These are phyloP conservation scores for Protosalanx chinensis DNA, from an alignment of 2,797 vertebrate species.

Conservation along the genomic window DNA sequence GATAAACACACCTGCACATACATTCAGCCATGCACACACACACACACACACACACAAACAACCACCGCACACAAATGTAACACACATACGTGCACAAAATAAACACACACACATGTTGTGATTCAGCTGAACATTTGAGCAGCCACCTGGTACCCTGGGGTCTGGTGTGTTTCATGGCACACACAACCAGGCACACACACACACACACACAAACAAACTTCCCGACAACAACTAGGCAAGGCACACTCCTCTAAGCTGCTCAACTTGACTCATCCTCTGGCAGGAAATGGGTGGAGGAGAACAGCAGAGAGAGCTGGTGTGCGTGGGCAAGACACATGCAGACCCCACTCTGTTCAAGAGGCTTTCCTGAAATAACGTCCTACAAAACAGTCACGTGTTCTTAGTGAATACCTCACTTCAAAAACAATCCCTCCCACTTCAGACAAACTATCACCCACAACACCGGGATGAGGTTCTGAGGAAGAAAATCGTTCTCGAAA, in stretches of 20 bases:
- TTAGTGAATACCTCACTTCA: not conserved
- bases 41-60: constrained; percentile 11
- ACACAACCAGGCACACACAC: constrained; percentile 41
- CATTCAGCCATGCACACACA: constrained; percentile 6
- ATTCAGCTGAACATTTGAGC: constrained; percentile 51
- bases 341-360: not conserved
- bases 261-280: constrained; percentile 53
- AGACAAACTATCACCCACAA: constrained; percentile 49
- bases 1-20: constrained; percentile 3
- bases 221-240: not conserved
- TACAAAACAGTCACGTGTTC: not conserved
- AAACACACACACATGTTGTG: not conserved
- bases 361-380: not conserved
- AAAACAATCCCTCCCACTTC: constrained; percentile 47
- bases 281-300: constrained; percentile 63
- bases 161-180: constrained; percentile 48
- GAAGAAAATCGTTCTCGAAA: constrained; percentile 17
- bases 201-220: not conserved
- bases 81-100: not conserved
- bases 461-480: constrained; percentile 8
- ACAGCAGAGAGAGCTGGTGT: constrained; percentile 61
- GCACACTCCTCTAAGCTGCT: constrained; percentile 25
- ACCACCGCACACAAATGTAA: no score
- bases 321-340: constrained; percentile 35
- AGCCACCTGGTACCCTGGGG: constrained; percentile 58